Conservation (phyloP, 23 tunicate species). For the Corella eumyota region DNA sequence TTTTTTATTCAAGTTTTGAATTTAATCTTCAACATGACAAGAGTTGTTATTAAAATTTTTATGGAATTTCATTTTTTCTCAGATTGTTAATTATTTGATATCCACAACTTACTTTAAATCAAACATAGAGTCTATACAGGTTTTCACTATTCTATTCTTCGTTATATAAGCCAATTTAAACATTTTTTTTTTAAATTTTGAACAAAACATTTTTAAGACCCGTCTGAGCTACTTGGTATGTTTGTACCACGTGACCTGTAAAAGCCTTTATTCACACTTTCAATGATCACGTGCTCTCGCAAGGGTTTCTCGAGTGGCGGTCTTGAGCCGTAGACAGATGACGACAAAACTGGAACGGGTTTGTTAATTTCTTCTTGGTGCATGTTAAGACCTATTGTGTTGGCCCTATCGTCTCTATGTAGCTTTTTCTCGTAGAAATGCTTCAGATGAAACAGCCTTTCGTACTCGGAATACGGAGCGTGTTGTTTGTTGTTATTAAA, state of each 20-base stretch:
- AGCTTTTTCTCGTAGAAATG: constrained; percentile 58
- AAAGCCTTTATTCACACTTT: constrained; percentile 70
- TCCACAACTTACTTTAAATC: no score
- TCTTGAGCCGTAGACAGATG: constrained; percentile 60
- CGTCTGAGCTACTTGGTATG: constrained; percentile 44
- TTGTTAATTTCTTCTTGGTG: constrained; percentile 42
- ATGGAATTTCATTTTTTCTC: no score
- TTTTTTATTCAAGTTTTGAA: no score
- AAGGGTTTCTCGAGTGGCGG: constrained; percentile 36
- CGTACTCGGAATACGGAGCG: constrained; percentile 39
- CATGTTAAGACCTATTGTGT: constrained; percentile 41
- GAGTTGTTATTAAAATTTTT: no score
- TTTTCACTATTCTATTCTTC: no score
- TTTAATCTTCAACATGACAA: no score
- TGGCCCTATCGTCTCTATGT: constrained; percentile 69
- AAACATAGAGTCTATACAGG: no score
- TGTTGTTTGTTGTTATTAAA: constrained; percentile 67
- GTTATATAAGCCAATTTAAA: no score
- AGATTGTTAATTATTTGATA: no score
- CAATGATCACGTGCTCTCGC: constrained; percentile 58
- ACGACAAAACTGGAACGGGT: constrained; percentile 51
- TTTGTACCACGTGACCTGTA: constrained; percentile 76
- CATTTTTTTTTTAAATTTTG: no score
- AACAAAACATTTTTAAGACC: no score
- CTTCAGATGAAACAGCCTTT: constrained; percentile 35